These are phyloP conservation scores for Micrastur ruficollis DNA, from an alignment of 2,797 vertebrate genomes.

Conservation along the genomic window DNA sequence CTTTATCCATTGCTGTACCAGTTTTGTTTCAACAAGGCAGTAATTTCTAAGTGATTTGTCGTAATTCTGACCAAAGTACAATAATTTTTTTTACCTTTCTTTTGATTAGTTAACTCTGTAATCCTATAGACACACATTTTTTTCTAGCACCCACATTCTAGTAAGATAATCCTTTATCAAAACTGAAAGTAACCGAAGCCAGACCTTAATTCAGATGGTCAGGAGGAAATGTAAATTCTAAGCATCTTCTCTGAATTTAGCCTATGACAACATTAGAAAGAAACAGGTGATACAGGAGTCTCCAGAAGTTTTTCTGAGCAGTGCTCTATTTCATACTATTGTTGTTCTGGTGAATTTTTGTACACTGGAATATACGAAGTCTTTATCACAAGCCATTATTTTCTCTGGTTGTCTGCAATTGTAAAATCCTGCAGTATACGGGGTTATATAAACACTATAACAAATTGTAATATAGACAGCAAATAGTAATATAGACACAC, in stretches of 20 bases:
- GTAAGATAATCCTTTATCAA: background rate
- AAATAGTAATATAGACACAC: background rate
- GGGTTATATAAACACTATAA: background rate
- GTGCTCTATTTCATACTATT: background rate
- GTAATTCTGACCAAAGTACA: background rate
- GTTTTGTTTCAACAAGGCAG: background rate
- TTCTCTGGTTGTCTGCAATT: background rate
- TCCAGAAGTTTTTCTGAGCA: background rate
- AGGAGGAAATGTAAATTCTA: background rate
- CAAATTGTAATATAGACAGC: background rate
- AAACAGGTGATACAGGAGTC: background rate
- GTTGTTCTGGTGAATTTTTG: background rate
- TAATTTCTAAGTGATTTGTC: background rate
- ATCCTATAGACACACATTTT: background rate
- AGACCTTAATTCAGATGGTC: background rate
- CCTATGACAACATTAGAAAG: background rate
- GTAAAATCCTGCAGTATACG: background rate
- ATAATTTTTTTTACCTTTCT: background rate
- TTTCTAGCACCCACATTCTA: background rate
- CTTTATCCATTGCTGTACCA: background rate
- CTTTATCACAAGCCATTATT: background rate
- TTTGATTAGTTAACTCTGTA: background rate
- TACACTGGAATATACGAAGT: background rate
- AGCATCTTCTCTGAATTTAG: background rate
- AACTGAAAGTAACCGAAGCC: background rate